phyloP scores from a whole-genome alignment of 2,797 vertebrate genomes.

The Acanthornis magna region DNA sequence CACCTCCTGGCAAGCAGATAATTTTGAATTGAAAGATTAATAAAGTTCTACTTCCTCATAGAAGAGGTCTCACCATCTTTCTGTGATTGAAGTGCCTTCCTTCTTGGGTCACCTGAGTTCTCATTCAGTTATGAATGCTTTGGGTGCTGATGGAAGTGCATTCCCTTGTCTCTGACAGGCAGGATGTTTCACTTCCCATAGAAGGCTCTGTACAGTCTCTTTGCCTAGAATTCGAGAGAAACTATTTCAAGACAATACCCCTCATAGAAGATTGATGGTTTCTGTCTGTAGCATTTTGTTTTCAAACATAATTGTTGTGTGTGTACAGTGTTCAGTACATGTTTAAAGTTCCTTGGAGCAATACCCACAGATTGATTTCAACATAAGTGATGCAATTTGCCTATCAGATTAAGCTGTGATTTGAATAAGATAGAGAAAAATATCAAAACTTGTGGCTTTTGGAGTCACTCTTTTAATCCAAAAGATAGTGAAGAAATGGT shows the following conservation, averaged over 20 bases:
- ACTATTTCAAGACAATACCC: not conserved
- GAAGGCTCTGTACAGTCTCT: not conserved
- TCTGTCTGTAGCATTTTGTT: not conserved
- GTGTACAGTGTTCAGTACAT: not conserved
- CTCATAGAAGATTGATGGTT: not conserved
- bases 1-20: not conserved
- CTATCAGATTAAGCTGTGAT: not conserved
- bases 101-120: not conserved
- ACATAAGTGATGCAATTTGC: not conserved
- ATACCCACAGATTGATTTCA: not conserved
- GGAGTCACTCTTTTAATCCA: fast-evolving
- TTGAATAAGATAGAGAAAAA: not conserved
- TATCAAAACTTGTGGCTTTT: not conserved
- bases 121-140: not conserved
- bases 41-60: not conserved
- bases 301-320: not conserved
- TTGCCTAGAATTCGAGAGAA: not conserved
- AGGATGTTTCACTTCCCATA: not conserved
- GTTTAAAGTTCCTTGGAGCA: not conserved
- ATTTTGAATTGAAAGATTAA: not conserved
- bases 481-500: not conserved
- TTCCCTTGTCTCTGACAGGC: not conserved
- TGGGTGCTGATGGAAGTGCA: not conserved
- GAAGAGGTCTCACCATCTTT: not conserved
- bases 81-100: not conserved